Base-by-base conservation (phyloP, 37 sponge, comb jelly and placozoan genomes). In the Cliona cf. orientalis region DNA sequence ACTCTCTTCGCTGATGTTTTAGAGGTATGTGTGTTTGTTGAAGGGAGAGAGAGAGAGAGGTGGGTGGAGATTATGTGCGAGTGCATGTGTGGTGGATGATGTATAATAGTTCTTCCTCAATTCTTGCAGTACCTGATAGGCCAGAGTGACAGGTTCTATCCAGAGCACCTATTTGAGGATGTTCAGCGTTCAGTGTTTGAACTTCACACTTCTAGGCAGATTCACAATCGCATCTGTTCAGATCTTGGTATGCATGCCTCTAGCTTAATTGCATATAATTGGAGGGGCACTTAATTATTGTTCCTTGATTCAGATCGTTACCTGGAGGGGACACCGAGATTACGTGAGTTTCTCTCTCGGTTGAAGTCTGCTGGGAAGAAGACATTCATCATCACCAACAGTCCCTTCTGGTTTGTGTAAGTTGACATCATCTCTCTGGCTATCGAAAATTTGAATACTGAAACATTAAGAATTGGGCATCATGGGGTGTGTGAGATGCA, bases 331-430 rank as follows among this genome's bases (percentile, higher is more conserved):
- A 44, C 74, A 17, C 72, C 83, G 2, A 57, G 46, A 22, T 40
- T 94, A 29, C 76, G 53, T 26, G 42, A 79, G 14, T 68, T 94
- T 38, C 76, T 99, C 28, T 46, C 87, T 26, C 62, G 67, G 36
- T 74, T 99, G 35, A 94, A 90, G 45, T 66, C 17, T 46, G 62
- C 83, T 44, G 81, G 86, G 0, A 99, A 99, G 69, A 89, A 94
- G 46, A 80, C 92, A 42, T 96, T 99, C 46, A 80, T 99, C 42
- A 73, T 99, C 46, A 96, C 97, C 28, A 99, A 99, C 80, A 96
- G 97, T 67, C 86, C 81, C 36, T 97, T 76, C 81, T 78, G 70
- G 59, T 95, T 92, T 82, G 81, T 95, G 96, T 95, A 66, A 82
- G 96, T 85, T 32, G 1, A 39, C 11, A n/a, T 28, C 21, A 62